phyloP scores from a whole-genome alignment of 2,888 invertebrate species.

The Myopa testacea region DNA sequence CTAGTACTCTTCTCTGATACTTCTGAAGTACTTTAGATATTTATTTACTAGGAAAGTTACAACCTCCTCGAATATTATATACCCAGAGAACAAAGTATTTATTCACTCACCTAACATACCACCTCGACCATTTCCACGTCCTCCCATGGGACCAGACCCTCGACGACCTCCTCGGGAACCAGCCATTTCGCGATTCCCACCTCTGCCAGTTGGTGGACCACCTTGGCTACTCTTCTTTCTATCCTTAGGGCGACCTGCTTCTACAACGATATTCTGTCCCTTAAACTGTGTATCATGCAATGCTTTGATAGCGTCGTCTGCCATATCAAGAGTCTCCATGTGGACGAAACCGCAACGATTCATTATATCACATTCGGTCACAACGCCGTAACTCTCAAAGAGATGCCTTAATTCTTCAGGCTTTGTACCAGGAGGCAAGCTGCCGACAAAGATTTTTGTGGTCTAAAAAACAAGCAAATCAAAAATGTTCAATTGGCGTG shows the following conservation, averaged over 20 bases:
- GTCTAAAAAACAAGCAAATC: constrained; percentile 37
- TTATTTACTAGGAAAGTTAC: not conserved
- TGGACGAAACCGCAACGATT: constrained; percentile 96
- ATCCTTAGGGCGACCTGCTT: constrained; percentile 83
- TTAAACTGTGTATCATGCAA: constrained; percentile 86
- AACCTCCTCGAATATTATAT: constrained; percentile 4
- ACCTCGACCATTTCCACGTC: constrained; percentile 45
- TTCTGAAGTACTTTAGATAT: not conserved
- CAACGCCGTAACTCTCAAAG: constrained; percentile 87
- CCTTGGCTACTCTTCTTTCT: constrained; percentile 63
- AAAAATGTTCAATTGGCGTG: not conserved
- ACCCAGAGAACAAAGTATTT: not conserved
- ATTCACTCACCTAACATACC: constrained; percentile 54
- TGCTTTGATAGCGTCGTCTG: constrained; percentile 82
- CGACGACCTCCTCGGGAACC: constrained; percentile 70
- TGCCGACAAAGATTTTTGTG: constrained; percentile 91
- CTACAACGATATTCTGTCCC: constrained; percentile 86
- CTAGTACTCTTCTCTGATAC: too few species aligned
- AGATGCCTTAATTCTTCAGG: constrained; percentile 84
- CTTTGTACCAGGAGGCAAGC: constrained; percentile 86
- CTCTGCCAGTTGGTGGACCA: constrained; percentile 32
- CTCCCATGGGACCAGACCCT: constrained; percentile 54
- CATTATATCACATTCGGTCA: constrained; percentile 94
- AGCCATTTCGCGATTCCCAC: constrained; percentile 39
- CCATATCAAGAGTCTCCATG: constrained; percentile 86